phyloP scores from a whole-genome alignment of 1,140 invertebrate species.

The Choristoneura fumiferana region DNA sequence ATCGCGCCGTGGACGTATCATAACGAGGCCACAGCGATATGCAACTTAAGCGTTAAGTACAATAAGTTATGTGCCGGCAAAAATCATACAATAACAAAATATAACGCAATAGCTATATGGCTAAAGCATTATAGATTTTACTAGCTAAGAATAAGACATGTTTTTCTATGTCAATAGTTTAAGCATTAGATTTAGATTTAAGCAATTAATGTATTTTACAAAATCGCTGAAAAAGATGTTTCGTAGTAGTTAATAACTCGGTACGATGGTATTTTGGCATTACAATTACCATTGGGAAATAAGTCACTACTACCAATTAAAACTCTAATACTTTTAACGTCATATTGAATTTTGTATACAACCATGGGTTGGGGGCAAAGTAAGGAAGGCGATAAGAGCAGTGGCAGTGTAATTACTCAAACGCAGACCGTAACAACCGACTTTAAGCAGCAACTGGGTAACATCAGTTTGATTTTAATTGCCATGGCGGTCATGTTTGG shows the following conservation, averaged over 20 bases:
- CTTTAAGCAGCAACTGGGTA: not conserved
- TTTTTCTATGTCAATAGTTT: not conserved
- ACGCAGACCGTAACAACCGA: not conserved
- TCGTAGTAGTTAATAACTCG: not conserved
- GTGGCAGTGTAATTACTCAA: not conserved
- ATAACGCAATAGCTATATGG: not conserved
- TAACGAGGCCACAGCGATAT: slow-evolving; percentile 1
- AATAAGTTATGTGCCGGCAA: not conserved
- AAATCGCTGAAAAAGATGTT: not conserved
- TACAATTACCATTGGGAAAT: not conserved
- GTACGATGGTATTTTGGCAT: not conserved
- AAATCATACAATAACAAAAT: not conserved
- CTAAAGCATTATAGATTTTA: not conserved
- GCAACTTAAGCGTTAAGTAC: not conserved
- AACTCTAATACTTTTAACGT: not conserved
- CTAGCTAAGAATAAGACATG: not conserved
- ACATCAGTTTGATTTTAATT: not conserved
- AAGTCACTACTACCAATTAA: not conserved
- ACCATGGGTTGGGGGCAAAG: slow-evolving; percentile 1
- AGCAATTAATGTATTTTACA: not conserved
- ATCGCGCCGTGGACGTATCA: not conserved
- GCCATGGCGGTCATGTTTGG: not conserved
- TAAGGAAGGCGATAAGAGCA: not conserved
- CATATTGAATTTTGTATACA: not conserved
- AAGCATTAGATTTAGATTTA: not conserved